Evolutionary conservation across 2,888 invertebrate genomes (phyloP).

Genomic region (Sphaeridia pumilis): DNA sequence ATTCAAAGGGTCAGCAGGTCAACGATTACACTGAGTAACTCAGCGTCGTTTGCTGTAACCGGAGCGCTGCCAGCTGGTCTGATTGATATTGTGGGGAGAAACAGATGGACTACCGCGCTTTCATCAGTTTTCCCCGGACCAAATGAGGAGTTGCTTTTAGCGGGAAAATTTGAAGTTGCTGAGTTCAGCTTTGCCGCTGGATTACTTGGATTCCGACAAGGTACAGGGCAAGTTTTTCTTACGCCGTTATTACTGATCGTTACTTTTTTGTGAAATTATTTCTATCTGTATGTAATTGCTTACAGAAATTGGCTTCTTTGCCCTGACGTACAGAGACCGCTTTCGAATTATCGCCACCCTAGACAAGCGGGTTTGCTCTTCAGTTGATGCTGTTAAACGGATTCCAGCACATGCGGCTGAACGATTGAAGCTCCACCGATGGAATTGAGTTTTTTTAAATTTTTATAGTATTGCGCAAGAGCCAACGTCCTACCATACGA

Average conservation of each 20-base stretch:
- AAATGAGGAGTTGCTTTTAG: background rate
- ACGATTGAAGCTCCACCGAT: too few relatives aligned
- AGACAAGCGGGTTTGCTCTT: too few relatives aligned
- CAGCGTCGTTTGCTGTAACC: conserved; percentile 1
- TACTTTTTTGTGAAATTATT: too few relatives aligned
- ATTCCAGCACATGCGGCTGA: too few relatives aligned
- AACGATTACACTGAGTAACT: background rate
- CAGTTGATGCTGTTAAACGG: too few relatives aligned
- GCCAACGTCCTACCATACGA: too few relatives aligned
- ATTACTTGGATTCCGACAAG: conserved; percentile 4
- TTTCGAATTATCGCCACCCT: background rate
- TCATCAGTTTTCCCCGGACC: conserved; percentile 8
- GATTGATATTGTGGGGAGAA: background rate
- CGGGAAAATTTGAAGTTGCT: background rate
- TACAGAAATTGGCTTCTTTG: background rate
- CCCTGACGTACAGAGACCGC: conserved; percentile 4
- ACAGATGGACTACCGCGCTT: conserved; percentile 3
- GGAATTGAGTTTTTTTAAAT: too few relatives aligned
- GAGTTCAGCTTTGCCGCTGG: conserved; percentile 5
- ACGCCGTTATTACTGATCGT: too few relatives aligned
- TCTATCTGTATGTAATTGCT: background rate
- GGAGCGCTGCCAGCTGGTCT: background rate
- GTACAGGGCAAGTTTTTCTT: too few relatives aligned
- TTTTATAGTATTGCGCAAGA: too few relatives aligned
- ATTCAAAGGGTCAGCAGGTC: background rate